Evolutionary conservation across 2,888 invertebrate genomes (phyloP).

Genomic region (Erynnis tages): DNA sequence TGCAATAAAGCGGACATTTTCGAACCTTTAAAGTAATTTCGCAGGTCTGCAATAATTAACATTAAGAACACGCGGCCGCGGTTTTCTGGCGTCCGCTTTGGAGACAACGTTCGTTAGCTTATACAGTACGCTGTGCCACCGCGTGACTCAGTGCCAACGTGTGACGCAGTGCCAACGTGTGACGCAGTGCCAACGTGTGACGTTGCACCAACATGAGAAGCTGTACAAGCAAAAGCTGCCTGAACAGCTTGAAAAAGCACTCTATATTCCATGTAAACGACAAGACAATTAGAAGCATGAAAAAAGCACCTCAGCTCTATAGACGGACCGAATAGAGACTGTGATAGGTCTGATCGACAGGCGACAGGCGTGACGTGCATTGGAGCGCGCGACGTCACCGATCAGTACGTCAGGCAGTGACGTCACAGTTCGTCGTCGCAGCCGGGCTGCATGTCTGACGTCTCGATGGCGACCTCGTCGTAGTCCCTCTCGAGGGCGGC

Average conservation of each 20-base stretch:
- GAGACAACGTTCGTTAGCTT: constrained; percentile 49
- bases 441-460: constrained; percentile 64
- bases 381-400: not conserved
- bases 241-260: too few species aligned
- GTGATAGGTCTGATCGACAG: not conserved
- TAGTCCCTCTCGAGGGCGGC: constrained; percentile 88
- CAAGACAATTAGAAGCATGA: too few species aligned
- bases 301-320: too few species aligned
- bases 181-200: too few species aligned
- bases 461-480: constrained; percentile 87
- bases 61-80: constrained; percentile 69
- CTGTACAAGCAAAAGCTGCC: too few species aligned
- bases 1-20: constrained; percentile 65
- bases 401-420: not conserved
- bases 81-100: constrained; percentile 72
- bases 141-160: too few species aligned
- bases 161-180: too few species aligned
- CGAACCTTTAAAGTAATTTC: constrained; percentile 69
- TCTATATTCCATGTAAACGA: too few species aligned
- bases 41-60: constrained; percentile 75
- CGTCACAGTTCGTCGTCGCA: constrained; percentile 67
- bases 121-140: too few species aligned
- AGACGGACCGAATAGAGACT: not conserved
- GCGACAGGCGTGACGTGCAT: constrained; percentile 23
- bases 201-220: too few species aligned